Conservation (phyloP, 2,888 invertebrate genomes). For the Lycophotia porphyrea region DNA sequence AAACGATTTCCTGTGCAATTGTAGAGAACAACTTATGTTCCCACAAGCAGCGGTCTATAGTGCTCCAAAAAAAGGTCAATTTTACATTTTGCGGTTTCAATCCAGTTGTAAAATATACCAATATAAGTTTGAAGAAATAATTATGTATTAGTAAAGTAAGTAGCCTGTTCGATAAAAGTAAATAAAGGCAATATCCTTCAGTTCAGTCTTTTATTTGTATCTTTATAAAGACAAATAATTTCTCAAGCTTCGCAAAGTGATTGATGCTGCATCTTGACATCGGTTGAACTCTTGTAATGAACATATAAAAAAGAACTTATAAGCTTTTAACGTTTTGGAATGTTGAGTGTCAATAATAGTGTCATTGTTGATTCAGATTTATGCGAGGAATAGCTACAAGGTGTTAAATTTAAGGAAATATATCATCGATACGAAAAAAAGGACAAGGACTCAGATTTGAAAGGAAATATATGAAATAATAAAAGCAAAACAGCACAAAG, state of each 20-base stretch:
- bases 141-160: conserved; percentile 38
- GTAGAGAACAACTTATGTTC: conserved; percentile 68
- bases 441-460: neutral
- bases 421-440: neutral
- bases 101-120: conserved; percentile 61
- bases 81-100: conserved; percentile 77
- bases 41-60: conserved; percentile 71
- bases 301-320: conserved; percentile 25
- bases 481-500: neutral
- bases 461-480: neutral
- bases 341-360: conserved; percentile 7
- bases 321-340: conserved; percentile 20
- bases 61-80: conserved; percentile 73
- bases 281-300: conserved; percentile 49
- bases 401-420: neutral
- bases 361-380: neutral
- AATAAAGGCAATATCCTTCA: conserved; percentile 47
- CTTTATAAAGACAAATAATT: conserved; percentile 45
- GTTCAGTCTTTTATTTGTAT: conserved; percentile 35
- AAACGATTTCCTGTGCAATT: conserved; percentile 84
- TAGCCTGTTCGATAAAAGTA: conserved; percentile 29
- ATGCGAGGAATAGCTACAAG: neutral
- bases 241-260: conserved; percentile 50
- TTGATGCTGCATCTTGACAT: conserved; percentile 56
- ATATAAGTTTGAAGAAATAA: conserved; percentile 52